Percentiles rank a stretch among this genome's conserved stretches.
Evolutionary conservation across 2,113 vertebrate genomes (phyloP).

Genomic region (Macrotis lagotis): DNA sequence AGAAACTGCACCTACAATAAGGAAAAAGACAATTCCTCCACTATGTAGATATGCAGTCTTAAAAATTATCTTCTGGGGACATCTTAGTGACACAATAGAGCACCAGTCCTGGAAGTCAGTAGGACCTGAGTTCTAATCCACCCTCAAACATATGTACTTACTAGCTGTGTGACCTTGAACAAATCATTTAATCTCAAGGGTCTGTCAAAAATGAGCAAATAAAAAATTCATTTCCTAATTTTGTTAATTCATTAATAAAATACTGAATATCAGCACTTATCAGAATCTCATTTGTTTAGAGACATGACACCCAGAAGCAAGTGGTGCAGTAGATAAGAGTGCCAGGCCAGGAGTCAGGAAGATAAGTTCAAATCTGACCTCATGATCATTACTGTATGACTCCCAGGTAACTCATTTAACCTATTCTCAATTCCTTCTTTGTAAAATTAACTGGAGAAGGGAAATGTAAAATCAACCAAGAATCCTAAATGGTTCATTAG

Average conservation of each 20-base stretch:
- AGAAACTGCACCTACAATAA: neutral
- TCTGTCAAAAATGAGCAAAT: too few relatives aligned
- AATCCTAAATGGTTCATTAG: neutral
- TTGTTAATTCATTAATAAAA: slow-evolving; percentile 31
- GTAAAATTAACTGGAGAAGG: neutral
- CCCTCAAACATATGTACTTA: too few relatives aligned
- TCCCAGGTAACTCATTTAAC: neutral
- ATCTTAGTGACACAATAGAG: too few relatives aligned
- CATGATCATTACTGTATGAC: neutral
- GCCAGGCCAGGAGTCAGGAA: neutral
- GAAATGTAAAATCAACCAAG: neutral
- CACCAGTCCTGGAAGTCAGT: too few relatives aligned
- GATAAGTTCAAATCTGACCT: neutral
- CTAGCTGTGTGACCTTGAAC: too few relatives aligned
- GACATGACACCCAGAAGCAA: neutral
- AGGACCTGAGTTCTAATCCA: too few relatives aligned
- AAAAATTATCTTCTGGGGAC: too few relatives aligned
- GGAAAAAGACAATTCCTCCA: slow-evolving; percentile 1
- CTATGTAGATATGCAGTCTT: neutral
- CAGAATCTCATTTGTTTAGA: slow-evolving; percentile 23
- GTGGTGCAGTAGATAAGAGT: neutral
- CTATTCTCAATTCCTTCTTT: neutral
- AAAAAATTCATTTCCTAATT: neutral
- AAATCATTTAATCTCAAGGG: too few relatives aligned
- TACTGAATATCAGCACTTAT: neutral